Evolutionary conservation across 2,113 vertebrate genomes (phyloP).

Genomic region (Gymnorhina tibicen): DNA sequence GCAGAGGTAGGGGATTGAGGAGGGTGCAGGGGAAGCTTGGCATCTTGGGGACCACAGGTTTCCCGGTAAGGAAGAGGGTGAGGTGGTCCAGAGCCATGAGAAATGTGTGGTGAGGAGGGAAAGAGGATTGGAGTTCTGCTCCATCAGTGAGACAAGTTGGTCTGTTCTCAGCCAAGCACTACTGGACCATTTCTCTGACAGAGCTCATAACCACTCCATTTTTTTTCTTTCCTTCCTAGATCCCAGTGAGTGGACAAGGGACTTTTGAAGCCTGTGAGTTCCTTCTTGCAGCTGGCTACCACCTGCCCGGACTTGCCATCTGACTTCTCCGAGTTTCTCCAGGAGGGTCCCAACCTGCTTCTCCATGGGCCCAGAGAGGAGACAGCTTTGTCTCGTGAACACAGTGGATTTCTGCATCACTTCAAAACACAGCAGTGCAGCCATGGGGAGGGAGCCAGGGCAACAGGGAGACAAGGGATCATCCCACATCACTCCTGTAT

Average conservation of each 20-base stretch:
- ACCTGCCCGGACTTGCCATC: not conserved
- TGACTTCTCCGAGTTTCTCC: not conserved
- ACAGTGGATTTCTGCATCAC: not conserved
- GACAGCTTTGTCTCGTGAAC: not conserved
- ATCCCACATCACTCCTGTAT: not conserved
- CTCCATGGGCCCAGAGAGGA: not conserved
- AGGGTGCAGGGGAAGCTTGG: not conserved
- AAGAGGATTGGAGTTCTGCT: not conserved
- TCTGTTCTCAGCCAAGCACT: not conserved
- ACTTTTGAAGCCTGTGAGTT: not conserved
- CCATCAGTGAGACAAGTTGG: not conserved
- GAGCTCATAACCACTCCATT: not conserved
- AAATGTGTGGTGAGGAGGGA: not conserved
- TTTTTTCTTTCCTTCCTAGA: slow-evolving; percentile 13
- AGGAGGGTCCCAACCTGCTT: not conserved
- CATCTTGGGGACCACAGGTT: not conserved
- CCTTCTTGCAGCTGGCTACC: not conserved
- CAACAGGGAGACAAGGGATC: not conserved
- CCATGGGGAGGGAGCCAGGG: not conserved
- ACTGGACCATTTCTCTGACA: not conserved
- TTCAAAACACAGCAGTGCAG: accelerated
- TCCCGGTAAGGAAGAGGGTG: accelerated
- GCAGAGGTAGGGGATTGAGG: not conserved
- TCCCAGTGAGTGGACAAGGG: not conserved
- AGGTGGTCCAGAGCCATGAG: not conserved